Conservation (phyloP, 2,113 vertebrate species). For the Sapajus apella region DNA sequence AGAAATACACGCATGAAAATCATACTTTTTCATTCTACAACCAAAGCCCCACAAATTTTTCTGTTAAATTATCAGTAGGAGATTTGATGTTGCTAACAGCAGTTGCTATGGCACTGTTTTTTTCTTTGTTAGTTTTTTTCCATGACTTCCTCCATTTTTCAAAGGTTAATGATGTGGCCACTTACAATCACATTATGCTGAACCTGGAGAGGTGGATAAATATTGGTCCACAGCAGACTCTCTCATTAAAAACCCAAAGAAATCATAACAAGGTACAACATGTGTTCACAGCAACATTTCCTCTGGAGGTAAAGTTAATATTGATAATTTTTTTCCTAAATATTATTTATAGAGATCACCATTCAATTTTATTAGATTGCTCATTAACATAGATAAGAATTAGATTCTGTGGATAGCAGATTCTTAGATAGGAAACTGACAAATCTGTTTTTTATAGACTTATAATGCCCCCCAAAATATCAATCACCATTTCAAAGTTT, state of each 20-base stretch:
- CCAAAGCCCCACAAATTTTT: neutral
- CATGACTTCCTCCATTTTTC: constrained; percentile 49
- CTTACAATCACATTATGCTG: constrained; percentile 54
- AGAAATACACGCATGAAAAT: neutral
- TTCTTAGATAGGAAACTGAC: constrained; percentile 46
- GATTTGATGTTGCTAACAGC: constrained; percentile 56
- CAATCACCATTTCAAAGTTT: neutral
- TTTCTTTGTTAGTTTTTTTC: constrained; percentile 41
- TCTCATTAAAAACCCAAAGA: constrained; percentile 22
- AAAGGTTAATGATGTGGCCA: constrained; percentile 29
- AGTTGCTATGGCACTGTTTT: neutral
- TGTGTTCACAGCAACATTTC: constrained; percentile 30
- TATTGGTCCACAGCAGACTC: neutral
- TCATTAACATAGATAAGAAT: constrained; percentile 31
- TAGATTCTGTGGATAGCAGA: constrained; percentile 21
- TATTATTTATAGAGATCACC: constrained; percentile 21
- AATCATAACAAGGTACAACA: constrained; percentile 57
- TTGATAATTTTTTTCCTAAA: constrained; percentile 53
- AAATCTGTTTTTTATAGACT: neutral
- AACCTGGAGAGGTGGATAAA: neutral
- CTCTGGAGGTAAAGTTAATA: constrained; percentile 29
- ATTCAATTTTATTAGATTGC: constrained; percentile 29
- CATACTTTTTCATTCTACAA: neutral
- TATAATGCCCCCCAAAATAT: constrained; percentile 25
- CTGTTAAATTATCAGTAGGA: constrained; percentile 26